phyloP scores from a whole-genome alignment of 2,113 vertebrate genomes.

The Istiophorus platypterus region DNA sequence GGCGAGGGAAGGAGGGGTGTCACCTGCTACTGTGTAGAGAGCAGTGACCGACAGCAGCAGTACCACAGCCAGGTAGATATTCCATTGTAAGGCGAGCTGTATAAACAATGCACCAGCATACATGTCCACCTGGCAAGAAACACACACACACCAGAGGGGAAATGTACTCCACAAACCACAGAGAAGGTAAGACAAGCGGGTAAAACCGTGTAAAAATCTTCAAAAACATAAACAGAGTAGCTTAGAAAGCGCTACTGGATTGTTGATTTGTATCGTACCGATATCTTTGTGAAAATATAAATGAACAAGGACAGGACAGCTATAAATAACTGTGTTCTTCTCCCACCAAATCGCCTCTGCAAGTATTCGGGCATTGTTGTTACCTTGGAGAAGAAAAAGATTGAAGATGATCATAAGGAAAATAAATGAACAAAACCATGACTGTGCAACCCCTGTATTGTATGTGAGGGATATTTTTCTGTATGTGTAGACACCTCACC shows the following conservation, averaged over 20 bases:
- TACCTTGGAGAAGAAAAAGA: conserved; percentile 82
- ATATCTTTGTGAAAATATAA: conserved; percentile 99
- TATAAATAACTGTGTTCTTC: conserved; percentile 91
- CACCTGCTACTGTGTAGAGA: conserved; percentile 94
- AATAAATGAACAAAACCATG: neutral
- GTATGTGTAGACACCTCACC: conserved; percentile 81
- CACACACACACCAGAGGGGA: neutral
- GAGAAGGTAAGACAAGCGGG: neutral
- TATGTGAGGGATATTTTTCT: neutral
- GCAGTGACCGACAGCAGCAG: conserved; percentile 88
- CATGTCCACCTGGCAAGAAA: conserved; percentile 91
- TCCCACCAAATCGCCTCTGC: conserved; percentile 90
- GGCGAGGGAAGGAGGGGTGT: neutral
- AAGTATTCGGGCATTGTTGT: conserved; percentile 98
- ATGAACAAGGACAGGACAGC: conserved; percentile 94
- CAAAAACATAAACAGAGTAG: neutral
- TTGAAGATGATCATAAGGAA: neutral
- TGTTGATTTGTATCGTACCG: conserved; percentile 82
- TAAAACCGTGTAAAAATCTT: too few relatives aligned
- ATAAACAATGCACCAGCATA: conserved; percentile 97
- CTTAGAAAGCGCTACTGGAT: neutral
- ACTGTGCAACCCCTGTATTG: neutral
- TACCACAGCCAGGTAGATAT: conserved; percentile 91
- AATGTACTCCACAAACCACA: neutral
- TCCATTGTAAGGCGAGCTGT: conserved; percentile 93